Percentiles rank a stretch among this genome's conserved stretches.
Conservation (phyloP, 2,113 vertebrate genomes). For the Mus pahari region DNA sequence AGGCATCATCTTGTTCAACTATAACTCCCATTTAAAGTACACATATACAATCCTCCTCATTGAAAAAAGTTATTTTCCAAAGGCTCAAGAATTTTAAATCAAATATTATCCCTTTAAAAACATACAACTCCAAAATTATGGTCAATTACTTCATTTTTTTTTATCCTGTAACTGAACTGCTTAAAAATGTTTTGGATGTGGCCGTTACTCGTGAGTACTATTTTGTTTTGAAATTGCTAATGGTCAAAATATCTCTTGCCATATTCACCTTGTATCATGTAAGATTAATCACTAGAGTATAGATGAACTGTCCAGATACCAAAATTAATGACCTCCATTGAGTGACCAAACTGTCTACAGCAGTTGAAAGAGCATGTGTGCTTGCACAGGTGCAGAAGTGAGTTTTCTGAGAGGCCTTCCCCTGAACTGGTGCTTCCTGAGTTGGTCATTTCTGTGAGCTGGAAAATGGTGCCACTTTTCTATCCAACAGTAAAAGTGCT, state of each 20-base stretch:
- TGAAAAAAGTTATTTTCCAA: slow-evolving; percentile 8
- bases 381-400: not conserved
- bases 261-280: not conserved
- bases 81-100: slow-evolving; percentile 15
- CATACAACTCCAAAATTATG: not conserved
- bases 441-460: not conserved
- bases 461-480: not conserved
- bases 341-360: not conserved
- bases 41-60: not conserved
- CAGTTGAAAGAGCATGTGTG: not conserved
- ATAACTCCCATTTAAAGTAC: not conserved
- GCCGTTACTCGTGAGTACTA: not conserved
- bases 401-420: not conserved
- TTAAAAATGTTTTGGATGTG: slow-evolving; percentile 4
- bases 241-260: not conserved
- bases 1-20: not conserved
- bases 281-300: slow-evolving; percentile 33
- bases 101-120: slow-evolving; percentile 2
- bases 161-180: not conserved
- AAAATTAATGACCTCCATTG: not conserved
- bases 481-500: not conserved
- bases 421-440: not conserved
- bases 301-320: not conserved
- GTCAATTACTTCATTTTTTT: not conserved
- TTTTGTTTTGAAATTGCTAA: slow-evolving; percentile 38